phyloP scores from a whole-genome alignment of 2,113 vertebrate species.

The Scartelaos histophorus region DNA sequence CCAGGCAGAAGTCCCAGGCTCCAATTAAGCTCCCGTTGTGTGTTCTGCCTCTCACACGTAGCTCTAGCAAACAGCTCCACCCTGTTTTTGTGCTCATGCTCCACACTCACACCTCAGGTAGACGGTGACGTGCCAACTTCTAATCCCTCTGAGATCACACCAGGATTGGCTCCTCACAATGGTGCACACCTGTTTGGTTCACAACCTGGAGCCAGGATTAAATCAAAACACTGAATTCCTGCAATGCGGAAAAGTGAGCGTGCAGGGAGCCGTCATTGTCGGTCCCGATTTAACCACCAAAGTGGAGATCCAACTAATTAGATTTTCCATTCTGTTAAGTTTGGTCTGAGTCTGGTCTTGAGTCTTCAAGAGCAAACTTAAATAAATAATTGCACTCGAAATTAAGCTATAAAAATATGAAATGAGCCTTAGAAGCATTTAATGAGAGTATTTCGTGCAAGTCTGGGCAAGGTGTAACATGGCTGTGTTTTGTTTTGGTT shows the following conservation, averaged over 20 bases:
- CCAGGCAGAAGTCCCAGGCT: conserved; percentile 12
- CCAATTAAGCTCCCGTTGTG: conserved; percentile 31
- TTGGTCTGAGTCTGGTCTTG: background rate
- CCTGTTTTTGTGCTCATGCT: conserved; percentile 16
- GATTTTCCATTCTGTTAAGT: conserved; percentile 17
- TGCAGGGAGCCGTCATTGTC: conserved; percentile 38
- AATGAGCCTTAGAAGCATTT: background rate
- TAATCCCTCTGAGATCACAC: conserved; percentile 26
- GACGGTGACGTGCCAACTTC: conserved; percentile 14
- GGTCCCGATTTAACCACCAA: conserved; percentile 12
- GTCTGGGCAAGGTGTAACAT: background rate
- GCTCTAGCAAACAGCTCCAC: conserved; percentile 36
- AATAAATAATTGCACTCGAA: background rate
- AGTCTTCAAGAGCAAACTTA: background rate
- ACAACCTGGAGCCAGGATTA: conserved; percentile 62
- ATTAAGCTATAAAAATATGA: background rate
- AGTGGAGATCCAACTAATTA: conserved; percentile 48
- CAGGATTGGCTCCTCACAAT: conserved; percentile 16
- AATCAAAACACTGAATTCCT: conserved; percentile 29
- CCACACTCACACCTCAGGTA: conserved; percentile 16
- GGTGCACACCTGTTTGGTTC: conserved; percentile 31
- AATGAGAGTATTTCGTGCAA: background rate
- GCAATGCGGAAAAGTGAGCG: conserved; percentile 4
- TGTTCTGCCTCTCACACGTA: background rate
- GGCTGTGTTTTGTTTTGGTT: background rate